Conservation (phyloP, 2,888 invertebrate species). For the Dermolepida albohirtum region DNA sequence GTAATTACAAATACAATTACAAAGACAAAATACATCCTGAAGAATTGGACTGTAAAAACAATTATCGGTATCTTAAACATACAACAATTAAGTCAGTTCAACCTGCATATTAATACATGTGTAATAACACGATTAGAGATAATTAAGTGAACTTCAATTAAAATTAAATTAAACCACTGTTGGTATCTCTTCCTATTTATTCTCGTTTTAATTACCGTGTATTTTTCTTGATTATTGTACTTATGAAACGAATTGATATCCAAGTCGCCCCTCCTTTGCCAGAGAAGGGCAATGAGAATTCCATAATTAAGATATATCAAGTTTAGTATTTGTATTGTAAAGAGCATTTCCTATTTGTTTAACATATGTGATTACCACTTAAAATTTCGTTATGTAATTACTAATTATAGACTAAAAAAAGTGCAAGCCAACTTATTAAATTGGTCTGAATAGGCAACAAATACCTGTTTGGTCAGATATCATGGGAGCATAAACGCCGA, state of each 20-base stretch:
- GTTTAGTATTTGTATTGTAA: slow-evolving; percentile 7
- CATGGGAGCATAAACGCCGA: background rate
- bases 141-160: slow-evolving; percentile 32
- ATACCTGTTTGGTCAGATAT: slow-evolving; percentile 3
- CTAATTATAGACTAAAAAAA: slow-evolving; percentile 24
- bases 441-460: slow-evolving; percentile 12
- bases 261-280: background rate
- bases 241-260: slow-evolving; percentile 28
- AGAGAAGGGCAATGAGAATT: slow-evolving; percentile 24
- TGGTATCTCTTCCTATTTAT: slow-evolving; percentile 32
- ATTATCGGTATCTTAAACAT: slow-evolving; percentile 37
- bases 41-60: slow-evolving; percentile 37
- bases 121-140: slow-evolving; percentile 7
- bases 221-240: slow-evolving; percentile 37
- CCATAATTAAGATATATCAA: slow-evolving; percentile 33
- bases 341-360: slow-evolving; percentile 29
- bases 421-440: slow-evolving; percentile 31
- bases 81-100: slow-evolving; percentile 28
- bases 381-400: slow-evolving; percentile 20
- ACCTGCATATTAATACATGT: slow-evolving; percentile 24
- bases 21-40: background rate
- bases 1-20: slow-evolving; percentile 27
- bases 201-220: slow-evolving; percentile 38
- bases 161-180: slow-evolving; percentile 35
- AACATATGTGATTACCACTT: slow-evolving; percentile 35